Base-by-base conservation (phyloP, 1,140 invertebrate genomes). In the Elysia chlorotica region DNA sequence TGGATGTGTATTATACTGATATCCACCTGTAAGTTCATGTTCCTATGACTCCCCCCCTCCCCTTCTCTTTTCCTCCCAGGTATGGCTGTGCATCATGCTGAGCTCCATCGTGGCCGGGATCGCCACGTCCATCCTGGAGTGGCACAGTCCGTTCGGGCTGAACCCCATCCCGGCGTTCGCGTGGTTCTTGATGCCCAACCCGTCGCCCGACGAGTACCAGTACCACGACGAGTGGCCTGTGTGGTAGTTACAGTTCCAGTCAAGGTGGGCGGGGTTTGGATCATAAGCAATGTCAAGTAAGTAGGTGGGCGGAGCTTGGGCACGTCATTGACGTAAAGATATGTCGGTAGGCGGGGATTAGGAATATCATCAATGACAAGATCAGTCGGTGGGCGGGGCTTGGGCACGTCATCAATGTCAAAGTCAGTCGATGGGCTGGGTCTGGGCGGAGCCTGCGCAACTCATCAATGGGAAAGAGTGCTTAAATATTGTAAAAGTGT, bases 51-150 rank as follows among this genome's bases (percentile, higher is more conserved):
- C n/a, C n/a, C n/a, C n/a, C n/a, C n/a, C n/a, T n/a, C n/a, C n/a
- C n/a, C n/a, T n/a, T n/a, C n/a, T 63, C 31, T 31, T 35, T 28
- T 30, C 59, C 2, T 61, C 37, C 37, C 92, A 94, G 79, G 88
- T 97, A n/a, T 97, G 95, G 95, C 92, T 95, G 72, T 94, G 93
- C 28, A 96, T 97, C 78, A 94, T 96, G 84, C 92, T 93, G 0
- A 94, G 93, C 41, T 89, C 96, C 25, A 94, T 96, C 78, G 91
- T 95, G 36, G 96, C 95, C 17, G 95, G 95, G 0, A 92, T 97
- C 70, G 94, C 94, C 2, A 95, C 96, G 0, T 95, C 95, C 2
- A 91, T 95, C 38, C 96, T 96, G 86, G 96, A 98, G 86, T 97
- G 95, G 95, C 89, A 95, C 57, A 86, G 93, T 76, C 95, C 95